Base-by-base conservation (phyloP, 2,888 invertebrate genomes). In the Luffia ferchaultella region DNA sequence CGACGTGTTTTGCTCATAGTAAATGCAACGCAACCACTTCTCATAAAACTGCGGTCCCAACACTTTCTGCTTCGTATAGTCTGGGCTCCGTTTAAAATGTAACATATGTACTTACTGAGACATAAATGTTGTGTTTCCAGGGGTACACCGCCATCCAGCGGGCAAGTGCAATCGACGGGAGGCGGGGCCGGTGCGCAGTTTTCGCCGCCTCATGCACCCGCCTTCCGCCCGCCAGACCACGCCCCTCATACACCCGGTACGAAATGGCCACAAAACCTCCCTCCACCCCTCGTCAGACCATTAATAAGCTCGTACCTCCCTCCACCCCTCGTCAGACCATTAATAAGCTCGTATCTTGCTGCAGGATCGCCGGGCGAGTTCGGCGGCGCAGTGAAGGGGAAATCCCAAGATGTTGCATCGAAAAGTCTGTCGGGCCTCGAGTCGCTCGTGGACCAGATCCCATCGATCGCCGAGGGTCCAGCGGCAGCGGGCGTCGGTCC, bases 391-490 rank as follows among this genome's bases (percentile, higher is more conserved):
- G 79, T 64, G 62, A 86, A 78, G 67, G 70, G 71, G 12, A 76
- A 79, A 54, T 57, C 76, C 1, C 90, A 91, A 64, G 93, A 93
- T 76, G 91, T 93, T 40, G 89, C 93, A n/a, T 90, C 93, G 20
- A 94, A 94, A 70, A 93, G 93, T 61, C 82, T 93, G 46, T 94
- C 94, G 16, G 95, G 95, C 17, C 85, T 95, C 46, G 95, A 95
- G 74, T 95, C 94, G 43, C 85, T 95, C 46, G 95, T 95, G 56
- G 95, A 95, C 80, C 95, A 95, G 86, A 95, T 95, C 74, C 95
- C 95, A 48, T 92, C 93, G 62, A 92, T 94, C 73, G 90, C 91
- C 51, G 93, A 94, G 62, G 90, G 90, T 3, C 89, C 87, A 50
- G 60, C 57, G 45, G 60, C 54, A 20, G 62, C 60, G 58, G 54